Evolutionary conservation across 2,888 invertebrate genomes (phyloP).

Genomic region (Pemphredon lugubris): DNA sequence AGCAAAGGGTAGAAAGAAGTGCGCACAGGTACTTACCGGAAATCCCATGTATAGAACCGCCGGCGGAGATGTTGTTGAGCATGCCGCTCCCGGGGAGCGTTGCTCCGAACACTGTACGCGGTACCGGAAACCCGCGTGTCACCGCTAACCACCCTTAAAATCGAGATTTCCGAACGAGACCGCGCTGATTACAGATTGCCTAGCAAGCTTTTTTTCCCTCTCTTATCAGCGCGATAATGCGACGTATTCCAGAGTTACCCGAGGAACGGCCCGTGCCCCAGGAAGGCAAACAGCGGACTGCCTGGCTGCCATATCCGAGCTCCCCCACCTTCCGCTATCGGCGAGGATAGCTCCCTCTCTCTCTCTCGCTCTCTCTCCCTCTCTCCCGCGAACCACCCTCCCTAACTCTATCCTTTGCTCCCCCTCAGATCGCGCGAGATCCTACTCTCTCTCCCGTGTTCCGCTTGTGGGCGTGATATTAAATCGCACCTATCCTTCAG

Average conservation of each 20-base stretch:
- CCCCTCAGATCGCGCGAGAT: conserved; percentile 21
- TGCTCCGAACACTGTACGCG: conserved; percentile 69
- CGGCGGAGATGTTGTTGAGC: conserved; percentile 80
- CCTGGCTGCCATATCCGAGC: conserved; percentile 79
- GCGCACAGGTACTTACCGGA: conserved; percentile 80
- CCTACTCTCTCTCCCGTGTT: conserved; percentile 45
- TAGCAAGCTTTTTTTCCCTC: neutral
- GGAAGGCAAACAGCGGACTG: conserved; percentile 80
- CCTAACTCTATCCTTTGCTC: conserved; percentile 33
- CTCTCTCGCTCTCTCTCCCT: conserved; percentile 35
- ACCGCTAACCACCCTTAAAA: conserved; percentile 49
- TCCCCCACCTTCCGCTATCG: conserved; percentile 71
- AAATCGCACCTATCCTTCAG: conserved; percentile 76
- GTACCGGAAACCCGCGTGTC: conserved; percentile 59
- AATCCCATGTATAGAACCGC: conserved; percentile 79
- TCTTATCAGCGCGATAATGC: conserved; percentile 18
- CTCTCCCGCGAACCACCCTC: conserved; percentile 35
- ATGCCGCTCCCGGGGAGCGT: conserved; percentile 78
- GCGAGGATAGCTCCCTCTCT: conserved; percentile 6
- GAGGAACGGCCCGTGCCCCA: conserved; percentile 77
- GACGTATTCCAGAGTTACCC: conserved; percentile 39
- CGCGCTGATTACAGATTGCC: neutral
- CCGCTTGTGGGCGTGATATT: conserved; percentile 79
- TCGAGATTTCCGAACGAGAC: neutral
- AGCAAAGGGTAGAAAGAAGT: too few species aligned